Evolutionary conservation across 1,140 invertebrate genomes (phyloP), one percentile per base, ranked within the genome.

Genomic region (Pissodes strobi): DNA sequence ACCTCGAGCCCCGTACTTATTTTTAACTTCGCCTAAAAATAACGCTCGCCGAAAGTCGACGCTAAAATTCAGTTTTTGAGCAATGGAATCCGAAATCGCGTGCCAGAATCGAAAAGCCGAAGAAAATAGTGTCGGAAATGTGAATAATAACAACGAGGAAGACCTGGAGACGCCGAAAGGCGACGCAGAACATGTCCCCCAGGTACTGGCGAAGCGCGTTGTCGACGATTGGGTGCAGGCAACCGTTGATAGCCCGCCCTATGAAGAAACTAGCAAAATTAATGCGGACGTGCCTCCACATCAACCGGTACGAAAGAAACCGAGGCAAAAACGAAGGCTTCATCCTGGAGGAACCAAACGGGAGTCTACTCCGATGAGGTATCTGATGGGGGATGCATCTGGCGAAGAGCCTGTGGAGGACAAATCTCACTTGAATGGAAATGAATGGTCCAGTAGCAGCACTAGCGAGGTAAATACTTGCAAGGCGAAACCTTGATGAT

Each of bases 1-100:
- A 17, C 39, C 27, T 52, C 49, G 27, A 18, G 13, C 22, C 22
- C 23, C 12, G n/a, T 8, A 13, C 34, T 52, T 52, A 52, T 34
- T 34, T 52, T 52, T 52, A 52, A 52, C 49, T 52, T 52, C 19
- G 10, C 10, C 49, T 52, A 52, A 52, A 52, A 52, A 52, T 52
- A 52, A 3, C 8, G 12, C 12, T n/a, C 8, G 46, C 9, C 9
- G 46, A 45, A 45, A 22, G n/a, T n/a, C 22, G 12, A 4, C 19
- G 46, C 21, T 21, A 49, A 25, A 49, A 49, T 49, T 49, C 21
- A 49, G 46, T 49, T 19, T 49, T 49, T 23, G 46, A 49, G 46
- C 18, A 17, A 49, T 49, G 46, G 46, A 49, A 49, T 49, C 46
- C 21, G 46, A 25, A 23, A 15, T 23, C 12, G 46, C 25, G 46